A percentile compares a stretch with the other conserved stretches of the same genome.
These are phyloP conservation scores for Alviniconcha strummeri DNA, from an alignment of 2,888 invertebrate genomes.

Conservation along the genomic window DNA sequence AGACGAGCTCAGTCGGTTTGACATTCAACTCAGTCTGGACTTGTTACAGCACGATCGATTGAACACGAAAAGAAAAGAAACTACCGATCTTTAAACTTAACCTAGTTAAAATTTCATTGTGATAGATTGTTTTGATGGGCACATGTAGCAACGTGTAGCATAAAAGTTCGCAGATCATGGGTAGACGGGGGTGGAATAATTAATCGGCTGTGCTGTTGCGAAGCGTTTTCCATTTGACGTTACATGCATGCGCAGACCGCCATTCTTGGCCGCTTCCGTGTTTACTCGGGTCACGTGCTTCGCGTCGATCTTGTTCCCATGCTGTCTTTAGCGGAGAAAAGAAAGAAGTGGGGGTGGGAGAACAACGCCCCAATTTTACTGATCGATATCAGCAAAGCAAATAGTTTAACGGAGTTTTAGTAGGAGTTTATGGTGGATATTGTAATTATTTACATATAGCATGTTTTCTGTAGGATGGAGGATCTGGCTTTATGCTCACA, in stretches of 20 bases:
- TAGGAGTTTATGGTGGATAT: not conserved
- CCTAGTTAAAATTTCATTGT: not conserved
- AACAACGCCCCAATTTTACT: too few relatives aligned
- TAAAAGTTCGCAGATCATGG: not conserved
- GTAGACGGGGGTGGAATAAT: constrained; percentile 24
- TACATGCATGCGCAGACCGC: constrained; percentile 34
- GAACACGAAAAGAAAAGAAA: constrained; percentile 5
- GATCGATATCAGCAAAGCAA: too few relatives aligned
- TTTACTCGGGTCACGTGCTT: constrained; percentile 33
- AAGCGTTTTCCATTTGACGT: constrained; percentile 23
- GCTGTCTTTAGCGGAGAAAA: not conserved
- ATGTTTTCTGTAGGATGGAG: too few relatives aligned
- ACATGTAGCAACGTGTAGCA: constrained; percentile 19
- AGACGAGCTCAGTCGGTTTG: not conserved
- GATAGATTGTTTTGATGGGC: constrained; percentile 21
- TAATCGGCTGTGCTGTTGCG: constrained; percentile 25
- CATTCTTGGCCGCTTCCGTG: constrained; percentile 30
- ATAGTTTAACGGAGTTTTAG: too few relatives aligned
- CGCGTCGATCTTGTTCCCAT: constrained; percentile 28
- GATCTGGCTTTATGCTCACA: too few relatives aligned
- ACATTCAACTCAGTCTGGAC: constrained; percentile 26
- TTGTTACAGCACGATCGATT: constrained; percentile 31
- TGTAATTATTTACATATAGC: too few relatives aligned
- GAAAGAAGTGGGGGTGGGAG: too few relatives aligned
- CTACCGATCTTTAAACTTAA: not conserved